Conservation (phyloP, 1,140 invertebrate genomes). For the Zaprionus ornatus region DNA sequence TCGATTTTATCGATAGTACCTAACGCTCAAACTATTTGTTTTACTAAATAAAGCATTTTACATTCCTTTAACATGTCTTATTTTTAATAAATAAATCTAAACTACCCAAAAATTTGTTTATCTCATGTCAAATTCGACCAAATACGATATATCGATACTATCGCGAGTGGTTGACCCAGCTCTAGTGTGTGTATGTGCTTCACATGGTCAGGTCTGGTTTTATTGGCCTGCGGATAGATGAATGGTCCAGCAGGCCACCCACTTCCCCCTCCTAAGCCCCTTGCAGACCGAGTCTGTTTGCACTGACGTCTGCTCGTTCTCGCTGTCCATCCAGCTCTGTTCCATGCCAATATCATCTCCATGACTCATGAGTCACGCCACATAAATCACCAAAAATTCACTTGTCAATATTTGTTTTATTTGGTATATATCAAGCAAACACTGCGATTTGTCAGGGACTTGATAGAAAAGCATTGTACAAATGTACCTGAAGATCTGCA, state of each 20-base stretch:
- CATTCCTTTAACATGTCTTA: too few relatives aligned
- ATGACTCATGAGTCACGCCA: constrained; percentile 76
- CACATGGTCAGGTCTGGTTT: background rate
- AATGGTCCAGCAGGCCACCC: background rate
- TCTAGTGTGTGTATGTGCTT: background rate
- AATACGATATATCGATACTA: background rate
- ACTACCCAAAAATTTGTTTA: too few relatives aligned
- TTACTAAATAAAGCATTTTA: too few relatives aligned
- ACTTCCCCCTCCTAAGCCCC: background rate
- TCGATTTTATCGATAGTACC: too few relatives aligned
- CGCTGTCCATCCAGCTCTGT: background rate
- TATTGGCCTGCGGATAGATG: constrained; percentile 1
- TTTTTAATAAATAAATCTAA: too few relatives aligned
- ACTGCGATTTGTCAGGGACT: constrained; percentile 25
- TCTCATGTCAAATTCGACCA: too few relatives aligned
- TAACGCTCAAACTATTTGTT: too few relatives aligned
- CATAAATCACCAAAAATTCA: constrained; percentile 72
- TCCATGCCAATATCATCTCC: constrained; percentile 25
- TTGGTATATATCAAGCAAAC: constrained; percentile 58
- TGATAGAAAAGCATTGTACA: background rate
- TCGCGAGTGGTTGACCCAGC: background rate
- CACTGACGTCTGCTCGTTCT: background rate
- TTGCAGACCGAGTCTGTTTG: background rate
- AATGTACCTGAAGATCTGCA: background rate
- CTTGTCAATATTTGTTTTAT: constrained; percentile 78